Conservation (phyloP, 2,113 vertebrate genomes). For the Tachuris rubrigastra region DNA sequence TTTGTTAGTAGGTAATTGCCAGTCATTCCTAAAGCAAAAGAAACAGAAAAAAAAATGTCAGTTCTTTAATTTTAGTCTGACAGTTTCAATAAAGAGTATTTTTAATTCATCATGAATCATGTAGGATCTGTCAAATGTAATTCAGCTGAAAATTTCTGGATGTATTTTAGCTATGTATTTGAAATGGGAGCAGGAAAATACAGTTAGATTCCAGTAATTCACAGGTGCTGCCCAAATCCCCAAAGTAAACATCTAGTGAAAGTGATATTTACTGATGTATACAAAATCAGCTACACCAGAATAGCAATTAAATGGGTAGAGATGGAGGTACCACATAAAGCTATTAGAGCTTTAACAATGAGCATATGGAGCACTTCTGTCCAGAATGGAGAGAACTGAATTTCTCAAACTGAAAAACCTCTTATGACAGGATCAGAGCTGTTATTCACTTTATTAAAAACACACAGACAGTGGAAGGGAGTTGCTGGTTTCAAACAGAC, state of each 20-base stretch:
- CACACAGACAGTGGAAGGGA: slow-evolving; percentile 32
- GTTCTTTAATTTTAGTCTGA: slow-evolving; percentile 77
- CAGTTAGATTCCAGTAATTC: slow-evolving; percentile 72
- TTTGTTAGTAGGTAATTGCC: slow-evolving; percentile 99
- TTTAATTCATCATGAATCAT: slow-evolving; percentile 58
- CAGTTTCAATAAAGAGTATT: slow-evolving; percentile 67
- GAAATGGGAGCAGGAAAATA: slow-evolving; percentile 67
- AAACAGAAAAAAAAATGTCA: slow-evolving; percentile 86
- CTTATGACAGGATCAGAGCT: slow-evolving; percentile 74
- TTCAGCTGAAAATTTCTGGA: slow-evolving; percentile 65
- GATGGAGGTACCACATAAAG: slow-evolving; percentile 66
- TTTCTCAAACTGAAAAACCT: slow-evolving; percentile 62
- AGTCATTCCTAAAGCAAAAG: slow-evolving; percentile 97
- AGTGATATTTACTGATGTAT: slow-evolving; percentile 80
- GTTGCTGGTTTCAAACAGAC: slow-evolving; percentile 66
- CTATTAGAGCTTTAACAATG: slow-evolving; percentile 65
- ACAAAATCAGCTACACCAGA: slow-evolving; percentile 77
- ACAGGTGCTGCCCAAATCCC: slow-evolving; percentile 78
- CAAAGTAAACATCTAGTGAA: slow-evolving; percentile 77
- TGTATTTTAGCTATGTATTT: slow-evolving; percentile 73
- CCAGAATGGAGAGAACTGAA: slow-evolving; percentile 57
- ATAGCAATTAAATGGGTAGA: slow-evolving; percentile 75
- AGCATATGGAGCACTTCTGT: slow-evolving; percentile 40
- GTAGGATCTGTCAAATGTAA: slow-evolving; percentile 63
- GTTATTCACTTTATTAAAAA: slow-evolving; percentile 70